Evolutionary conservation across 2,797 vertebrate genomes (phyloP).

Genomic region (Trematomus bernacchii): DNA sequence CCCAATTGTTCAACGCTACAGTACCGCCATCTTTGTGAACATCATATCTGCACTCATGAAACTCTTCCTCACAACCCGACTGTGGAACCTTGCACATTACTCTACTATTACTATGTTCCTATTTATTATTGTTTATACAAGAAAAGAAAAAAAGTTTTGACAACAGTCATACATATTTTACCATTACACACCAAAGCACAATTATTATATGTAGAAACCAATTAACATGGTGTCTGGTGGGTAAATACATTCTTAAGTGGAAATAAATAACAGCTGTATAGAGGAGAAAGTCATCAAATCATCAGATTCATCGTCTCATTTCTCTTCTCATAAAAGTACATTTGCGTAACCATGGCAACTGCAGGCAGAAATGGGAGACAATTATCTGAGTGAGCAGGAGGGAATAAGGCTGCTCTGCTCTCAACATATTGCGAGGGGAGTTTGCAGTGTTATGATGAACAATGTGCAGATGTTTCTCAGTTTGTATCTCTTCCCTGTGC

Average conservation of each 20-base stretch:
- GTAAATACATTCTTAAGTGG: not conserved
- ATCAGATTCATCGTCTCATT: conserved; percentile 9
- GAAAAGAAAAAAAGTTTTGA: too few species aligned
- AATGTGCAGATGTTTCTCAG: conserved; percentile 52
- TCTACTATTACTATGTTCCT: too few species aligned
- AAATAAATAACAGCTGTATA: conserved; percentile 2
- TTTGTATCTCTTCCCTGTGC: conserved; percentile 35
- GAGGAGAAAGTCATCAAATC: conserved; percentile 37
- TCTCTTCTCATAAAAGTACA: conserved; percentile 43
- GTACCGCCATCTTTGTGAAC: too few species aligned
- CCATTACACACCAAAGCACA: too few species aligned
- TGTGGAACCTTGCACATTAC: too few species aligned
- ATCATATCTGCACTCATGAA: too few species aligned
- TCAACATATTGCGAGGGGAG: conserved; percentile 48
- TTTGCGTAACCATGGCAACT: conserved; percentile 57
- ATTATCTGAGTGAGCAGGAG: conserved; percentile 31
- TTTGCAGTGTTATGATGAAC: conserved; percentile 44
- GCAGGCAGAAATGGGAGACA: conserved; percentile 42
- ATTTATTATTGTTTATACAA: too few species aligned
- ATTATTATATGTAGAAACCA: too few species aligned
- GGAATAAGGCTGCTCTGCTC: conserved; percentile 34
- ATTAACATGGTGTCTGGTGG: not conserved
- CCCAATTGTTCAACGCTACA: too few species aligned
- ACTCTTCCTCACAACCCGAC: too few species aligned
- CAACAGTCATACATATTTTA: too few species aligned